Evolutionary conservation across 2,797 vertebrate species (phyloP), one percentile per base, ranked within the genome.

Genomic region (Labeo calbasu): DNA sequence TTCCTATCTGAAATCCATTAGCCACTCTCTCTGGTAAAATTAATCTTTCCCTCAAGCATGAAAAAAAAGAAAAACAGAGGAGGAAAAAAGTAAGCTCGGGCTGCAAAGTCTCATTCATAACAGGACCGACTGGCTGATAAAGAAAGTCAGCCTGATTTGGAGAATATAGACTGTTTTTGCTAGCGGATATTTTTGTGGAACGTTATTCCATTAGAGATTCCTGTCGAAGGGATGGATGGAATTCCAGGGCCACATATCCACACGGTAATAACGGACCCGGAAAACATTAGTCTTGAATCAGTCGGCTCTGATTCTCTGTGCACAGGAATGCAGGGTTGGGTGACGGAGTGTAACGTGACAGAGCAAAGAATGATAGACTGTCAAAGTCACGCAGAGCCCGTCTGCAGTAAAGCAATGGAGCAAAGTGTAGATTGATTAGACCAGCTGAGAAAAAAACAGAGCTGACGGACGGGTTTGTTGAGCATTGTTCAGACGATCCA

Each of bases 1-100:
- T 90, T 90, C 76, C 79, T 86, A 89, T 89, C 88, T 89, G 81
- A 88, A 88, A 90, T 89, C 86, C 88, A 90, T 91, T 90, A 87
- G 85, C 87, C 70, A 40, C 86, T 89, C 65, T 81, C n/a, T 79
- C 72, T 79, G 77, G 80, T 85, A 88, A 89, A 88, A 92, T 91
- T 84, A 89, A 91, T 92, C 87, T 91, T 8, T 72, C 82, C 90
- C 89, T 83, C 55, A 78, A 89, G 89, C 17, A 40, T 86, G 75
- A 72, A 53, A 84, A 82, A 72, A 82, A 36, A 82, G 61, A 66
- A 50, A 79, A 77, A 25, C 19, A 57, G 13, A 77, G 36, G 19
- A n/a, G 19, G 4, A 43, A 76, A 63, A 87, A 85, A 32, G 79
- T 73, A 83, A 61, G 76, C 79, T 83, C 25, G 19, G 70, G 70